These are phyloP conservation scores for Prorops nasuta DNA, from an alignment of 1,140 invertebrate species.

Conservation along the genomic window DNA sequence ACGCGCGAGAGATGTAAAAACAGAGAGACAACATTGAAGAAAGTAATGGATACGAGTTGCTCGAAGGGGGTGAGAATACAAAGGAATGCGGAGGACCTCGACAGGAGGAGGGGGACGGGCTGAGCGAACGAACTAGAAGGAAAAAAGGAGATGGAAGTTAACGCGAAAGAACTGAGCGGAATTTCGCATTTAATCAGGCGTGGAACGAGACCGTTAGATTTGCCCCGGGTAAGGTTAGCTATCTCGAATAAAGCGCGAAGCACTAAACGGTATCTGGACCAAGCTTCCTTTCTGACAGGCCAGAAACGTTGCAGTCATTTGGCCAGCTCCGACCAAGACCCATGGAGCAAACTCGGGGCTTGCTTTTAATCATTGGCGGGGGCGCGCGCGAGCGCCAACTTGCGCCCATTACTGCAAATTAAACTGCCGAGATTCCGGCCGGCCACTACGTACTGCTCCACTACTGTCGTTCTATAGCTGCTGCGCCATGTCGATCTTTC, in stretches of 20 bases:
- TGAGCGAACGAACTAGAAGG: background rate
- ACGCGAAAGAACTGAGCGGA: constrained; percentile 37
- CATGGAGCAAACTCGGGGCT: constrained; percentile 11
- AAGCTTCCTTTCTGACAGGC: constrained; percentile 29
- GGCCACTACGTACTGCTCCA: no score
- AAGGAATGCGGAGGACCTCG: no score
- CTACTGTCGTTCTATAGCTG: no score
- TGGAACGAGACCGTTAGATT: constrained; percentile 27
- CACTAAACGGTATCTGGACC: constrained; percentile 32
- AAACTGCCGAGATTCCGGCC: constrained; percentile 32
- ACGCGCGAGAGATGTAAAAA: background rate
- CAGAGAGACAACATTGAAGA: background rate
- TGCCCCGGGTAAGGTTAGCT: no score
- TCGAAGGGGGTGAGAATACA: no score
- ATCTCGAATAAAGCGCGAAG: constrained; percentile 20
- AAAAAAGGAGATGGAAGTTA: background rate
- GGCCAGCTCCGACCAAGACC: constrained; percentile 10
- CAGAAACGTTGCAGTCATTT: constrained; percentile 17
- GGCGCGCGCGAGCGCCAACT: constrained; percentile 34
- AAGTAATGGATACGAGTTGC: no score
- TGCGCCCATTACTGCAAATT: constrained; percentile 45
- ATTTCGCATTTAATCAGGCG: constrained; percentile 45
- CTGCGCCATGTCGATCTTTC: no score
- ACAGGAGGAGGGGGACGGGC: no score
- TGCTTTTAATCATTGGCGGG: constrained; percentile 42